phyloP scores from a whole-genome alignment of 2,797 vertebrate species.

The Sarcoramphus papa region DNA sequence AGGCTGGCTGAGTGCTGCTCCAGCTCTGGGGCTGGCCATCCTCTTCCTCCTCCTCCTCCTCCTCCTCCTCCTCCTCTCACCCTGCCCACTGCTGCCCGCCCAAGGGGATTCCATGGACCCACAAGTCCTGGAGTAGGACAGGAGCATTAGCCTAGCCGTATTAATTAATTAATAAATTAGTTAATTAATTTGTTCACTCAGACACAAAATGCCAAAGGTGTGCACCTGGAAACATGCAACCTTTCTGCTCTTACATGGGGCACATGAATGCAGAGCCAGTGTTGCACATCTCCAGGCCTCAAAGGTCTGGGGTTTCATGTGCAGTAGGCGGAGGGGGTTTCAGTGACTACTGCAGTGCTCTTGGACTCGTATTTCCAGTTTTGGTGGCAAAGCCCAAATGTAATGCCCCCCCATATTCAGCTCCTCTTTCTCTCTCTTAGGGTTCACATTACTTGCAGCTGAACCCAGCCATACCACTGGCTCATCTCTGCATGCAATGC shows the following conservation, averaged over 20 bases:
- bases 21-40: background rate
- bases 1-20: background rate
- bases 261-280: background rate
- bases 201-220: background rate
- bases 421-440: background rate
- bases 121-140: background rate
- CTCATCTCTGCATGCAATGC: background rate
- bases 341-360: background rate
- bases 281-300: background rate
- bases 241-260: background rate
- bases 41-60: background rate
- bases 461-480: background rate
- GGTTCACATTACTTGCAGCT: background rate
- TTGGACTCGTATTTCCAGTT: background rate
- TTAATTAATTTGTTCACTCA: background rate
- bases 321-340: background rate
- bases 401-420: too few species aligned
- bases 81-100: background rate
- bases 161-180: background rate
- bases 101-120: background rate
- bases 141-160: background rate
- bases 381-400: background rate
- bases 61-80: background rate
- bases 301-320: fast-evolving
- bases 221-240: background rate